These are phyloP conservation scores for Sebastes reedi DNA, from an alignment of 2,797 vertebrate genomes.

Conservation along the genomic window DNA sequence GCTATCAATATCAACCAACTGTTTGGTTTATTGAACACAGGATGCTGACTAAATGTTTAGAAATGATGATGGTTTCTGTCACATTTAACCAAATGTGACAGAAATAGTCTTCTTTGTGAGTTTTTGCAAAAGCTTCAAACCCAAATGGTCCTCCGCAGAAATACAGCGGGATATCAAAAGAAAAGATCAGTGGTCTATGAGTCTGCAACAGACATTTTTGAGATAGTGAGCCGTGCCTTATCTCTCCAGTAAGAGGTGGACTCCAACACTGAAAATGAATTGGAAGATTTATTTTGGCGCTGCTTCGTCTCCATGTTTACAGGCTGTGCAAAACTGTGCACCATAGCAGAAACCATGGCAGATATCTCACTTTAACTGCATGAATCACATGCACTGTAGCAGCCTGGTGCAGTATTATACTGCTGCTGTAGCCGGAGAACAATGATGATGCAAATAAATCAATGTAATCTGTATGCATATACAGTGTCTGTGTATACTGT, in stretches of 20 bases:
- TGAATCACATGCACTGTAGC: not conserved
- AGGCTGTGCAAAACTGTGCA: conserved; percentile 7
- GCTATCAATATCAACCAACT: conserved; percentile 19
- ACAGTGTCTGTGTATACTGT: not conserved
- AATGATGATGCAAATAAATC: not conserved
- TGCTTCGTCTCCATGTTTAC: conserved; percentile 26
- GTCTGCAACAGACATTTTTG: conserved; percentile 17
- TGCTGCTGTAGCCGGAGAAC: not conserved
- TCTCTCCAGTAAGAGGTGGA: conserved; percentile 29
- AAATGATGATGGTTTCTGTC: not conserved
- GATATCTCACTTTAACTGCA: conserved; percentile 13
- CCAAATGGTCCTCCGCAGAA: conserved; percentile 3
- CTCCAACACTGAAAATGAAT: conserved; percentile 22
- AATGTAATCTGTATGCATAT: not conserved
- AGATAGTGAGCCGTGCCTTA: conserved; percentile 9
- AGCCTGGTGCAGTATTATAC: not conserved
- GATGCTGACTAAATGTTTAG: not conserved
- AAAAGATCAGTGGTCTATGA: conserved; percentile 10
- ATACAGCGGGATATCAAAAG: not conserved
- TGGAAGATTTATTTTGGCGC: conserved; percentile 33
- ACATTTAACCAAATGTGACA: not conserved
- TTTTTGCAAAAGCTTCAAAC: not conserved
- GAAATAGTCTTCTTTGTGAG: not conserved
- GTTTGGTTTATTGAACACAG: conserved; percentile 17
- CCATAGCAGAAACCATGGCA: not conserved